Conservation (phyloP, 2,113 vertebrate genomes). For the Macrotis lagotis region DNA sequence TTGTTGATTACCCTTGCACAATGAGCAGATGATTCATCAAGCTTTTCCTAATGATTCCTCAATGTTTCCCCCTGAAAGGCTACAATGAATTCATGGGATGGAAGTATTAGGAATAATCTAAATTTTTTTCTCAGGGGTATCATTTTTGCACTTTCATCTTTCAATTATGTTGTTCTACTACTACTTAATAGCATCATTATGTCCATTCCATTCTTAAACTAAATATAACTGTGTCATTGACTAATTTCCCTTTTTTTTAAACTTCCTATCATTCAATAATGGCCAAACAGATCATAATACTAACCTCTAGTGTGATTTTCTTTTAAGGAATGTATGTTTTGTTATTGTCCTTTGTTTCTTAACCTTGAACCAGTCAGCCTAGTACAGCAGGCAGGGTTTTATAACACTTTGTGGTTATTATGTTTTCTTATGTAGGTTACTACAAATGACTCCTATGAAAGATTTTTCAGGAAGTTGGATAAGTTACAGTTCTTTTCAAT, state of each 20-base stretch:
- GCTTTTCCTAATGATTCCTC: constrained; percentile 47
- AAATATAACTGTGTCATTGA: constrained; percentile 56
- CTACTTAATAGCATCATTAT: constrained; percentile 62
- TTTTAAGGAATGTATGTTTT: constrained; percentile 52
- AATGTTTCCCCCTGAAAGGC: constrained; percentile 56
- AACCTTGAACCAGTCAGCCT: constrained; percentile 39
- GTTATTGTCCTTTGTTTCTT: constrained; percentile 38
- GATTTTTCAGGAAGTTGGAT: constrained; percentile 55
- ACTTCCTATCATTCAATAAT: constrained; percentile 44
- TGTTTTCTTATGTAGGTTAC: constrained; percentile 60
- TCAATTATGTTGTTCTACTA: constrained; percentile 31
- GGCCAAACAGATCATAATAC: constrained; percentile 39
- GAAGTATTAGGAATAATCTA: constrained; percentile 60
- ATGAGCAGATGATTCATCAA: constrained; percentile 71
- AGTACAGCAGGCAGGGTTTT: constrained; percentile 41
- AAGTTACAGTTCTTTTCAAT: constrained; percentile 72
- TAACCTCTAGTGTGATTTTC: not conserved
- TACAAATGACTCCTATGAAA: constrained; percentile 57
- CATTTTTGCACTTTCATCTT: constrained; percentile 72
- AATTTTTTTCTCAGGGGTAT: constrained; percentile 71
- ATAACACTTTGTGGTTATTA: constrained; percentile 42
- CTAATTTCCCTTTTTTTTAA: constrained; percentile 49
- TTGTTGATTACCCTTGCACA: constrained; percentile 43
- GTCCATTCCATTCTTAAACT: constrained; percentile 55
- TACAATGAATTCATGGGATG: constrained; percentile 67